Conservation (phyloP, 23 tunicate genomes). For the Halocynthia aurantium region DNA sequence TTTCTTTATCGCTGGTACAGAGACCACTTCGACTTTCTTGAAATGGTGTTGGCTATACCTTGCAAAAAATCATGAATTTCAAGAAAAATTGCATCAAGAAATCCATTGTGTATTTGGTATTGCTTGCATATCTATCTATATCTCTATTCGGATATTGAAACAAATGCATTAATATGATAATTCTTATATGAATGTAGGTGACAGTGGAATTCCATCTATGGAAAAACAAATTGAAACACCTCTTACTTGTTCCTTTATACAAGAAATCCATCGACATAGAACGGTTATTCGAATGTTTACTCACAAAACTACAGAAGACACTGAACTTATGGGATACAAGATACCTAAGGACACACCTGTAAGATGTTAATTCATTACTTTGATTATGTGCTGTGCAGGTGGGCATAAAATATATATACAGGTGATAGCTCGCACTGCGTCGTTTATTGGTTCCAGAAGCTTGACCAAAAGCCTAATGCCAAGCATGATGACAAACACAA, state of each 20-base stretch:
- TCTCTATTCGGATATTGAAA: too few species aligned
- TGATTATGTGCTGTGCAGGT: too few species aligned
- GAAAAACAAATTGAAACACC: neutral
- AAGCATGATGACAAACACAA: too few species aligned
- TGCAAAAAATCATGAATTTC: neutral
- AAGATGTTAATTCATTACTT: too few species aligned
- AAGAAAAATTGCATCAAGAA: conserved; percentile 5
- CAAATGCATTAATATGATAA: neutral
- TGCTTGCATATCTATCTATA: too few species aligned
- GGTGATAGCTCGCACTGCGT: too few species aligned
- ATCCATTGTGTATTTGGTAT: neutral
- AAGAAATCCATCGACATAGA: neutral
- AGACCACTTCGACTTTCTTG: neutral
- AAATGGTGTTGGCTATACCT: neutral
- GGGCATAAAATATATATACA: too few species aligned
- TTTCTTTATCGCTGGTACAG: conserved; percentile 8
- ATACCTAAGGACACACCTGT: conserved; percentile 13
- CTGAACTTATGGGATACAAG: neutral
- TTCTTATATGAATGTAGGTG: neutral
- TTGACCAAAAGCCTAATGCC: too few species aligned
- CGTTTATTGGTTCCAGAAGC: too few species aligned
- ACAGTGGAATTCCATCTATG: neutral
- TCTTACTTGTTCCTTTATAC: neutral
- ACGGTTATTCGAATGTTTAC: neutral
- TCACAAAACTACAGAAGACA: neutral